phyloP scores from a whole-genome alignment of 2,797 vertebrate genomes.

The Heliangelus exortis region DNA sequence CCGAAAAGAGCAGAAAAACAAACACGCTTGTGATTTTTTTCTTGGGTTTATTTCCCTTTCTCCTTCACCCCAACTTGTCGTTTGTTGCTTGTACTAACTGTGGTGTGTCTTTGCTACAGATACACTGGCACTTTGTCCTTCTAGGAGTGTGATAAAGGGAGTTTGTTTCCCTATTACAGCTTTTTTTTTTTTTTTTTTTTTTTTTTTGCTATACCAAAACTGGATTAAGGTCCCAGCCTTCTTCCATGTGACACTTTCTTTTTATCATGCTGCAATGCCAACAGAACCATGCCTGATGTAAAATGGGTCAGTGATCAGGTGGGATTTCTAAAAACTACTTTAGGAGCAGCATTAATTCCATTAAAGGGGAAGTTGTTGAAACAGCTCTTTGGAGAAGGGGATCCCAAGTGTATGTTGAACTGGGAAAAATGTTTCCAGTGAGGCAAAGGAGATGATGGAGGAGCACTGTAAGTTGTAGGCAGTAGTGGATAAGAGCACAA shows the following conservation, averaged over 20 bases:
- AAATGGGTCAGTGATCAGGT: neutral
- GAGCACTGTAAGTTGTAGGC: neutral
- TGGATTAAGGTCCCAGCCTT: neutral
- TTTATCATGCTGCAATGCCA: neutral
- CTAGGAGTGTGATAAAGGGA: neutral
- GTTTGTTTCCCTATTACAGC: neutral
- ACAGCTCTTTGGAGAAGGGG: neutral
- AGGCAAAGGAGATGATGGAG: neutral
- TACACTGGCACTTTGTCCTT: neutral
- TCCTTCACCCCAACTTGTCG: neutral
- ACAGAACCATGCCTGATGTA: neutral
- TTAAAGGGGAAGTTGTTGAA: neutral
- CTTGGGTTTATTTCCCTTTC: neutral
- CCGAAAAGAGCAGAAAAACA: neutral
- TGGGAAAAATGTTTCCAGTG: neutral
- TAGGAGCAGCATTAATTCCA: neutral
- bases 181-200: no score
- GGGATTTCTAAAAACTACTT: neutral
- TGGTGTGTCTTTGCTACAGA: neutral
- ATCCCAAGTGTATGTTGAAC: neutral
- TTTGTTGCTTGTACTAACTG: neutral
- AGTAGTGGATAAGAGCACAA: neutral
- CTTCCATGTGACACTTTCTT: fast-evolving
- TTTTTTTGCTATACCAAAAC: neutral
- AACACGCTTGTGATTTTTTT: neutral